Evolutionary conservation across 2,797 vertebrate species (phyloP), one percentile per base, ranked within the genome.

Genomic region (Eulemur mongoz): DNA sequence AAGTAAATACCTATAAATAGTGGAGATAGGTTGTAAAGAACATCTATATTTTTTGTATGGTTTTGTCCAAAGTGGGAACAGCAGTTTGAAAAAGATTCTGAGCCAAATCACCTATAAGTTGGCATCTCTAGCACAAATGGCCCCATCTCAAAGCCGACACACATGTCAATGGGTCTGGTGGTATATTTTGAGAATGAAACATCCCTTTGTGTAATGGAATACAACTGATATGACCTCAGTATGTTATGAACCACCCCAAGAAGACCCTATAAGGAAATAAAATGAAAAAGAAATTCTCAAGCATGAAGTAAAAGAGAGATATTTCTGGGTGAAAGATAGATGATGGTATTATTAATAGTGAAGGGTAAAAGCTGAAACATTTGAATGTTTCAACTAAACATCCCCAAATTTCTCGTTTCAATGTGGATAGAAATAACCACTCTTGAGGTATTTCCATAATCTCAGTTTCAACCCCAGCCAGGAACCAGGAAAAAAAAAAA

Each of bases 311-410:
- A 97, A 97, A 96, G 96, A 94, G 97, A 97, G 87, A 63, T 75
- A 95, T 90, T 91, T 89, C 45, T 69, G 40, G 83, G 73, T 91
- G 85, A 96, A 93, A 96, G 84, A 93, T 86, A 97, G 92, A 96
- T 96, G 97, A 98, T 92, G 73, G 81, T 69, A 95, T 97, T 96
- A 97, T 97, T 98, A 98, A 97, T 84, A 96, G 89, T 89, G 92
- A 97, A 93, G 73, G 94, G 70, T 91, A 81, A 95, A 92, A 83
- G 78, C 91, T 91, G 87, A 95, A 95, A 95, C 67, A 96, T 93
- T 93, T 90, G 61, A 96, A 72, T 92, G 73, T 96, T 96, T 97
- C 96, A 95, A 75, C 84, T 96, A 91, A 96, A 89, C 70, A 88
- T 72, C 50, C 50, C 84, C 61, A 43, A 89, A 91, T 76, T 97